These are phyloP conservation scores for Tridacna gigas DNA, from an alignment of 2,888 invertebrate genomes.

Conservation along the genomic window DNA sequence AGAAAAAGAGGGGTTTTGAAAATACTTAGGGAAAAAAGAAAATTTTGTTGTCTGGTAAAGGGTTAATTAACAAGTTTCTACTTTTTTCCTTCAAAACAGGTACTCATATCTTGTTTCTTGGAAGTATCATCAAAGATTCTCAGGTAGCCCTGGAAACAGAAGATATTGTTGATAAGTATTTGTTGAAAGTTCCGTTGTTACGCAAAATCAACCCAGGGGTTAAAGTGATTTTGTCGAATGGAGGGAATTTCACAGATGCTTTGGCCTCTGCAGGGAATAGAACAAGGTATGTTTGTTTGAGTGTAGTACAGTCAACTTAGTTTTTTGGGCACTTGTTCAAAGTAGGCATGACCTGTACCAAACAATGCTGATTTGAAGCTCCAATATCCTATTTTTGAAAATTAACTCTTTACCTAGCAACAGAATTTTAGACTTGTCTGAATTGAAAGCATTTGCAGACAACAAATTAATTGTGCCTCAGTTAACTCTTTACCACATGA, in stretches of 20 bases:
- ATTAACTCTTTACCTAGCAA: not conserved
- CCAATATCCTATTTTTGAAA: not conserved
- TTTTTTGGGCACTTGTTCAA: no score
- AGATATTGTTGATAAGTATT: constrained; percentile 45
- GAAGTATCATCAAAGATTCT: constrained; percentile 40
- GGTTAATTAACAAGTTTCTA: not conserved
- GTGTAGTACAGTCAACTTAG: no score
- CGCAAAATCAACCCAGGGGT: constrained; percentile 59
- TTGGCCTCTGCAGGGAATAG: no score
- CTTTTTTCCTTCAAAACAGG: constrained; percentile 30
- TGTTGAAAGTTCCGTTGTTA: constrained; percentile 55
- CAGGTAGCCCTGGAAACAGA: constrained; percentile 38
- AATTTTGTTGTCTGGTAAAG: no score
- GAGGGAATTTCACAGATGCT: constrained; percentile 47
- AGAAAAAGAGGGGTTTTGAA: no score
- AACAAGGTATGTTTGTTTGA: no score
- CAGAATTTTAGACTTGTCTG: not conserved
- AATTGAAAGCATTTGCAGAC: not conserved
- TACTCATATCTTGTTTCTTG: constrained; percentile 62
- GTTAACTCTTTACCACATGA: not conserved
- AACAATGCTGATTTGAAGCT: no score
- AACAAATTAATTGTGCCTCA: constrained; percentile 1
- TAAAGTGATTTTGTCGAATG: constrained; percentile 61
- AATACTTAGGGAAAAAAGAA: no score
- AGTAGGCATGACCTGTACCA: no score